phyloP scores from a whole-genome alignment of 2,888 invertebrate species.

The Parnassius glacialis region DNA sequence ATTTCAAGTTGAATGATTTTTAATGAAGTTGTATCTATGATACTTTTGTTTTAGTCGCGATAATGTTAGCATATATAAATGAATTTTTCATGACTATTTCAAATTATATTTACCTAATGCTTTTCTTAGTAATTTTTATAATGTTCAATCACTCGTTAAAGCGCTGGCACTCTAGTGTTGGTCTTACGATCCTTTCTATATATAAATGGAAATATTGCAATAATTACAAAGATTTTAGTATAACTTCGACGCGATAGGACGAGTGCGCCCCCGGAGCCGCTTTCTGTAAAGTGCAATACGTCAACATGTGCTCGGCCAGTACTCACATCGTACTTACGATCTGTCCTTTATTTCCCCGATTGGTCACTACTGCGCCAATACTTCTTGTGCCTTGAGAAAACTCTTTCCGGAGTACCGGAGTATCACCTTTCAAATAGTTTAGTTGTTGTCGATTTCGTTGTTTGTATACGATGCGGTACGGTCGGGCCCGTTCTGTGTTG shows the following conservation, averaged over 20 bases:
- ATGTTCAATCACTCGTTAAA: slow-evolving; percentile 78
- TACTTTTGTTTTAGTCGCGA: slow-evolving; percentile 77
- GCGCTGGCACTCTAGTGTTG: slow-evolving; percentile 80
- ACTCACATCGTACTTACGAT: slow-evolving; percentile 43
- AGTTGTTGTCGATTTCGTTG: slow-evolving; percentile 22
- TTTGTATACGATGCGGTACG: slow-evolving; percentile 60
- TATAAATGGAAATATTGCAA: slow-evolving; percentile 64
- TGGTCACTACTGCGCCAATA: slow-evolving; percentile 50
- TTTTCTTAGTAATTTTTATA: slow-evolving; percentile 77
- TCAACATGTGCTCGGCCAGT: slow-evolving; percentile 48
- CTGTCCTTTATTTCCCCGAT: slow-evolving; percentile 32
- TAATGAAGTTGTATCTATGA: slow-evolving; percentile 76
- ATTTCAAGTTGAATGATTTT: slow-evolving; percentile 79
- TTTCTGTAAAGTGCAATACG: slow-evolving; percentile 49
- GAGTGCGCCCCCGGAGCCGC: slow-evolving; percentile 47
- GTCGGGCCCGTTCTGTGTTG: slow-evolving; percentile 69
- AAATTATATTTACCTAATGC: slow-evolving; percentile 79
- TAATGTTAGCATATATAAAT: slow-evolving; percentile 76
- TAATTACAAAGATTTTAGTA: slow-evolving; percentile 47
- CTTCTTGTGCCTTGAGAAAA: slow-evolving; percentile 73
- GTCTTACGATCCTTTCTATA: slow-evolving; percentile 69
- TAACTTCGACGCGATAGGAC: slow-evolving; percentile 43
- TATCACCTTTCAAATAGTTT: slow-evolving; percentile 30
- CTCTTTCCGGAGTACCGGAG: slow-evolving; percentile 32
- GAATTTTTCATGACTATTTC: slow-evolving; percentile 75